Percentiles rank a stretch among this genome's conserved stretches.
These are phyloP conservation scores for Machimus atricapillus DNA, from an alignment of 2,888 invertebrate species.

Conservation along the genomic window DNA sequence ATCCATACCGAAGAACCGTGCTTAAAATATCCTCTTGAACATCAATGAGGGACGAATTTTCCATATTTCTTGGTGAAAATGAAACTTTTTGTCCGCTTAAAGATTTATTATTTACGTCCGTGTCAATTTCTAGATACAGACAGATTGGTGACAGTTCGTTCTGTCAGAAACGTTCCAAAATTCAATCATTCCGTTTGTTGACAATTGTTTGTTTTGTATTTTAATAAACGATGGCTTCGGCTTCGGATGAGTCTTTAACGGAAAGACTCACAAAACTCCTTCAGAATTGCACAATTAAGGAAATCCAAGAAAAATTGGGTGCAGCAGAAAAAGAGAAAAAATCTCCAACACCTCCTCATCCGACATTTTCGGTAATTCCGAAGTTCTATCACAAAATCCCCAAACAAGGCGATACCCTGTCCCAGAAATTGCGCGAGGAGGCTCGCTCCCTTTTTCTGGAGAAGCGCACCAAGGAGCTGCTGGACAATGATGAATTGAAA, in stretches of 20 bases:
- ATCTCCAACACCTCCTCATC: slow-evolving; percentile 45
- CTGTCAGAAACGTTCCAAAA: neutral
- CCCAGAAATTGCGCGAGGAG: slow-evolving; percentile 86
- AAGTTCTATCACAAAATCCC: slow-evolving; percentile 81
- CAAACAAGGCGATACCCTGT: slow-evolving; percentile 72
- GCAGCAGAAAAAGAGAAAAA: neutral
- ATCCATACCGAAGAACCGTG: slow-evolving; percentile 77
- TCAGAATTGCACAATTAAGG: neutral
- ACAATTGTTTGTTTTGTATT: neutral
- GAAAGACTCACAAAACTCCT: neutral
- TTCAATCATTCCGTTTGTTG: neutral
- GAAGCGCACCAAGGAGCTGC: slow-evolving; percentile 79
- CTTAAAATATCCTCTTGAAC: slow-evolving; percentile 72
- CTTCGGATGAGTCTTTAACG: neutral
- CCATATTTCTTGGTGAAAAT: slow-evolving; percentile 70
- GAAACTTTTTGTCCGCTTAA: neutral
- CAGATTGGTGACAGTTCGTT: neutral
- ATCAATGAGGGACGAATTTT: slow-evolving; percentile 62
- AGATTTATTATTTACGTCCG: neutral
- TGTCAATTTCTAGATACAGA: neutral
- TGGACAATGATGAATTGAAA: slow-evolving; percentile 88
- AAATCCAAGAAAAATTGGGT: neutral
- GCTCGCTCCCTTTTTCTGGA: slow-evolving; percentile 87
- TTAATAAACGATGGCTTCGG: neutral
- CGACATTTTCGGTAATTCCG: slow-evolving; percentile 67